Percentiles rank a stretch among this genome's conserved stretches.
These are phyloP conservation scores for Phyllostomus hastatus DNA, from an alignment of 2,113 vertebrate species.

Conservation along the genomic window DNA sequence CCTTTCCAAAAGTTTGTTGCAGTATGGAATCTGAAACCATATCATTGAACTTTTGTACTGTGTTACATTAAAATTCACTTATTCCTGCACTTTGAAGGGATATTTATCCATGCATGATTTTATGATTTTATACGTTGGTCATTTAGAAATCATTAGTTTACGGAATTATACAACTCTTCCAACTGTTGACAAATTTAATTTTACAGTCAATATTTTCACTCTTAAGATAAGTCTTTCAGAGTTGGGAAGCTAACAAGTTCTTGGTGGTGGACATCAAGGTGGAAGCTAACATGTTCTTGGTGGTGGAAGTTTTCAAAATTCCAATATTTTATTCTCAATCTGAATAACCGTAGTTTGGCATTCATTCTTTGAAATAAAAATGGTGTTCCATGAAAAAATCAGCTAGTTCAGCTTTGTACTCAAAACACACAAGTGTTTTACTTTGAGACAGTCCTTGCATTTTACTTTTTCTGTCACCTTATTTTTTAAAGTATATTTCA, in stretches of 20 bases:
- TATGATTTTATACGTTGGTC: background rate
- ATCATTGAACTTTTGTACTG: background rate
- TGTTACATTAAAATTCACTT: slow-evolving; percentile 7
- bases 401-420: background rate
- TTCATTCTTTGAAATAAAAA: slow-evolving; percentile 1
- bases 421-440: background rate
- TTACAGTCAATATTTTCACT: background rate
- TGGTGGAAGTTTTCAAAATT: background rate
- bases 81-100: background rate
- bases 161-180: background rate
- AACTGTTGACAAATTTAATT: background rate
- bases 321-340: background rate
- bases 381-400: background rate
- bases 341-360: background rate
- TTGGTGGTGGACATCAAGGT: background rate
- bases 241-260: background rate
- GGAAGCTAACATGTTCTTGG: background rate
- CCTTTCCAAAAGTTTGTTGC: background rate
- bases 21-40: background rate
- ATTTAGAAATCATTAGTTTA: slow-evolving; percentile 10
- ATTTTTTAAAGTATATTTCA: too few relatives aligned
- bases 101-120: background rate
- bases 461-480: too few relatives aligned
- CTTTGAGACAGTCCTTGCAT: background rate
- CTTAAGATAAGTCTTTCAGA: background rate